A percentile compares a stretch with the other conserved stretches of the same genome.
phyloP scores from a whole-genome alignment of 2,113 vertebrate species.

The Anthoscopus minutus region DNA sequence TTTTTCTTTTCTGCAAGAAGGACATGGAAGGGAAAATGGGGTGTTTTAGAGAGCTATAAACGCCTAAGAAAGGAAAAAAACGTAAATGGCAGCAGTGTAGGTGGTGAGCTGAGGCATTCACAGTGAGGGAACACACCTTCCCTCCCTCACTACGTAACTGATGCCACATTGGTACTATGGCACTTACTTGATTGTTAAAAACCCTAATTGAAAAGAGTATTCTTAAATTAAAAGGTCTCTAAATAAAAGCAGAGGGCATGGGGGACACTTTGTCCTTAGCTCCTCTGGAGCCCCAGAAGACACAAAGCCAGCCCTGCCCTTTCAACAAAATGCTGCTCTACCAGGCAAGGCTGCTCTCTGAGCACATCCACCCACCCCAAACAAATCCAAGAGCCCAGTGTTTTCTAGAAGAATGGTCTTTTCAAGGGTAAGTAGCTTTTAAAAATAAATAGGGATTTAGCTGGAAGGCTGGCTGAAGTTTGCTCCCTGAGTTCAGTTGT shows the following conservation, averaged over 20 bases:
- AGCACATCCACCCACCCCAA: background rate
- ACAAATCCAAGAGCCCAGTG: background rate
- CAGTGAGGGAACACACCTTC: background rate
- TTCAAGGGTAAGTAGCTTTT: background rate
- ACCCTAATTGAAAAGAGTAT: background rate
- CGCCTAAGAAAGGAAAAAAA: background rate
- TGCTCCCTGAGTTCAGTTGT: background rate
- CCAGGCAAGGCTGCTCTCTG: background rate
- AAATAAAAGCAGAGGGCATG: background rate
- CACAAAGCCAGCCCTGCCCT: background rate
- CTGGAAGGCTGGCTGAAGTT: background rate
- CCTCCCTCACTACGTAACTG: background rate
- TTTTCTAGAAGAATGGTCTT: background rate
- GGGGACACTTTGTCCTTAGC: background rate
- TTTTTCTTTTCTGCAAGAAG: background rate
- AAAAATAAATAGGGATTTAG: background rate
- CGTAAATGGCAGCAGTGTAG: background rate
- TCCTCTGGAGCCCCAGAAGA: background rate
- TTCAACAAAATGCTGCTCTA: background rate
- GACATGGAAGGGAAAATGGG: background rate
- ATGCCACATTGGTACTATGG: rapidly evolving
- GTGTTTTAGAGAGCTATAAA: background rate
- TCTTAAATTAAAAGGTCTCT: background rate
- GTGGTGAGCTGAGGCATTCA: background rate
- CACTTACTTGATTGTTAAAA: background rate